Percentiles rank a stretch among this genome's conserved stretches.
phyloP scores from a whole-genome alignment of 1,140 invertebrate genomes.

The Temnothorax curvispinosus region DNA sequence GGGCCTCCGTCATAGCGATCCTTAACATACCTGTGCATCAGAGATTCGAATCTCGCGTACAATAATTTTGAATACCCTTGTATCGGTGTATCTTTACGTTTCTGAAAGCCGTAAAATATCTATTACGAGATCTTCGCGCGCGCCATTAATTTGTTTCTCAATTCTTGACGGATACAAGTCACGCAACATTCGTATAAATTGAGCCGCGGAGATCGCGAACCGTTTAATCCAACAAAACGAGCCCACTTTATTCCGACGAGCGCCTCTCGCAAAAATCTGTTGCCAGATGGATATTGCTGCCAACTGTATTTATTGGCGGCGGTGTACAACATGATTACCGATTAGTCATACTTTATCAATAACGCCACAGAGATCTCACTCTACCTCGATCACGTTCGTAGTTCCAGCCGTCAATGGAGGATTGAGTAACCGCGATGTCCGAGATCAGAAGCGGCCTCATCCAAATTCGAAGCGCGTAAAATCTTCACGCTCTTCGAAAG shows the following conservation, averaged over 20 bases:
- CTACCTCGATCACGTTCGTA: slow-evolving; percentile 12
- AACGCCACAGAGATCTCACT: slow-evolving; percentile 43
- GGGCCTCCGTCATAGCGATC: background rate
- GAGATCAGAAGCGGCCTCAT: slow-evolving; percentile 17
- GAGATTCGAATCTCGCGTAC: slow-evolving; percentile 6
- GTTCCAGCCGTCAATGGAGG: slow-evolving; percentile 22
- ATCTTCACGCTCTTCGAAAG: background rate
- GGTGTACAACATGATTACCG: slow-evolving; percentile 51
- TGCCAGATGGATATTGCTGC: slow-evolving; percentile 52
- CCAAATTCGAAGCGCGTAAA: slow-evolving; percentile 31
- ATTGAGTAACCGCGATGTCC: slow-evolving; percentile 36
- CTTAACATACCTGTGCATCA: background rate
- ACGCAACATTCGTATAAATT: slow-evolving; percentile 29
- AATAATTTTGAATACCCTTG: slow-evolving; percentile 22
- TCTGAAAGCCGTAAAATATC: background rate
- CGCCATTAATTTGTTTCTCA: slow-evolving; percentile 29
- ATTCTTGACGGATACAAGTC: slow-evolving; percentile 31
- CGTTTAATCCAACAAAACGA: slow-evolving; percentile 49
- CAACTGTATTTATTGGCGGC: slow-evolving; percentile 39
- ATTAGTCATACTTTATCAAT: slow-evolving; percentile 59
- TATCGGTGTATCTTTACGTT: background rate
- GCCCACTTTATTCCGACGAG: slow-evolving; percentile 37
- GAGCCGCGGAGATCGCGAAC: slow-evolving; percentile 32
- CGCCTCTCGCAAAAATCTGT: background rate
- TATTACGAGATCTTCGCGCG: slow-evolving; percentile 2